A percentile compares a stretch with the other conserved stretches of the same genome.
Evolutionary conservation across 2,797 vertebrate species (phyloP).

Genomic region (Ctenopoma multispine): DNA sequence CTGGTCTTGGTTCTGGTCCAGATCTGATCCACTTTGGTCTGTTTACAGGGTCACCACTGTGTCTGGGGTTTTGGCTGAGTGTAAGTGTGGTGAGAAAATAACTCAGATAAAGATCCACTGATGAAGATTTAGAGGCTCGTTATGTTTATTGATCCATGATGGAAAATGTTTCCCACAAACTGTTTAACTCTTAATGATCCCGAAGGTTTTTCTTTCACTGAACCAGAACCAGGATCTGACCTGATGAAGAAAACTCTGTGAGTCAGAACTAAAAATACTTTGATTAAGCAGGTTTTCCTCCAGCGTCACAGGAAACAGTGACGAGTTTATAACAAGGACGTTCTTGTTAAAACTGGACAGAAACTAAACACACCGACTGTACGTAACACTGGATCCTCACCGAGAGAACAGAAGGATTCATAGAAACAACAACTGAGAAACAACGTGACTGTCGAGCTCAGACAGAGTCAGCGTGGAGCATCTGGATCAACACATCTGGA

Average conservation of each 20-base stretch:
- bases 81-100: not conserved
- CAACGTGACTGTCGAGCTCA: no score
- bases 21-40: not conserved
- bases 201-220: not conserved
- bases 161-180: not conserved
- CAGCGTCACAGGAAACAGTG: no score
- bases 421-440: no score
- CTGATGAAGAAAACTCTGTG: not conserved
- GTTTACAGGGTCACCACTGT: not conserved
- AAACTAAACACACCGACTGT: no score
- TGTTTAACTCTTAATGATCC: not conserved
- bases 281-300: no score
- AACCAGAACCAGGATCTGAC: not conserved
- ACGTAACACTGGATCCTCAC: no score
- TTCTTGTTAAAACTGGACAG: no score
- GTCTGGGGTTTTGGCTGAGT: not conserved
- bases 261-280: not conserved
- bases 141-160: slow-evolving; percentile 12
- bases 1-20: slow-evolving; percentile 4
- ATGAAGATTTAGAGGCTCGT: not conserved
- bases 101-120: not conserved
- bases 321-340: no score
- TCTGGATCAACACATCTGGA: no score
- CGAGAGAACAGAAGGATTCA: no score
- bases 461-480: no score